These are phyloP conservation scores for Eupsittula cactorum DNA, from an alignment of 2,113 vertebrate species.

Conservation along the genomic window DNA sequence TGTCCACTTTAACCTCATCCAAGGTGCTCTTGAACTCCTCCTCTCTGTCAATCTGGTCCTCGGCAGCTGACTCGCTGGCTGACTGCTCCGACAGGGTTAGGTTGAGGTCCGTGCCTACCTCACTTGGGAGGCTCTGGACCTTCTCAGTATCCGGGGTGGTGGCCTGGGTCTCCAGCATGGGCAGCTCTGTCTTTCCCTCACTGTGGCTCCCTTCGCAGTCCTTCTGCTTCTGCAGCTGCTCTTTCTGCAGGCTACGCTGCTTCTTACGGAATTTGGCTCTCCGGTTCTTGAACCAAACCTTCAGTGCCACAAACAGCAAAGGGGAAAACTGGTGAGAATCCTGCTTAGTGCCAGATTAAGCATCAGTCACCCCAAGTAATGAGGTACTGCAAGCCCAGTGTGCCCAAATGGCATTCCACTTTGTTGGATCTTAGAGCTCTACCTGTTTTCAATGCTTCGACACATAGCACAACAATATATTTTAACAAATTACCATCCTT, in stretches of 20 bases:
- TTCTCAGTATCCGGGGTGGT: constrained; percentile 79
- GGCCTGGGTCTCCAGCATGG: constrained; percentile 70
- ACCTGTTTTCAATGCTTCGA: not conserved
- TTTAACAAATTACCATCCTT: not conserved
- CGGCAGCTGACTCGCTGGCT: constrained; percentile 88
- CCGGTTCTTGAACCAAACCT: constrained; percentile 99
- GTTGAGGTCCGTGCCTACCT: constrained; percentile 86
- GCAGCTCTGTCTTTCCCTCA: constrained; percentile 75
- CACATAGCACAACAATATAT: not conserved
- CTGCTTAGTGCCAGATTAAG: not conserved
- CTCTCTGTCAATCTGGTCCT: constrained; percentile 89
- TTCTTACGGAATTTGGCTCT: constrained; percentile 99
- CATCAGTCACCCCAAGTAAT: not conserved
- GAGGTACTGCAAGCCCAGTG: not conserved
- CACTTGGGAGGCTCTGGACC: constrained; percentile 71
- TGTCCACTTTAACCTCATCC: constrained; percentile 81
- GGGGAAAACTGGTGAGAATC: not conserved
- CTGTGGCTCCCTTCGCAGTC: constrained; percentile 81
- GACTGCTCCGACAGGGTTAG: constrained; percentile 94
- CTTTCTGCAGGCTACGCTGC: constrained; percentile 97
- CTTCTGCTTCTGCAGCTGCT: constrained; percentile 97
- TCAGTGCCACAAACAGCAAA: not conserved
- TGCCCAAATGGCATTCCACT: not conserved
- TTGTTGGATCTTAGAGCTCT: not conserved
- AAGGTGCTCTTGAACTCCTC: constrained; percentile 83